Evolutionary conservation across 2,797 vertebrate species (phyloP).

Genomic region (Peromyscus nudipes): DNA sequence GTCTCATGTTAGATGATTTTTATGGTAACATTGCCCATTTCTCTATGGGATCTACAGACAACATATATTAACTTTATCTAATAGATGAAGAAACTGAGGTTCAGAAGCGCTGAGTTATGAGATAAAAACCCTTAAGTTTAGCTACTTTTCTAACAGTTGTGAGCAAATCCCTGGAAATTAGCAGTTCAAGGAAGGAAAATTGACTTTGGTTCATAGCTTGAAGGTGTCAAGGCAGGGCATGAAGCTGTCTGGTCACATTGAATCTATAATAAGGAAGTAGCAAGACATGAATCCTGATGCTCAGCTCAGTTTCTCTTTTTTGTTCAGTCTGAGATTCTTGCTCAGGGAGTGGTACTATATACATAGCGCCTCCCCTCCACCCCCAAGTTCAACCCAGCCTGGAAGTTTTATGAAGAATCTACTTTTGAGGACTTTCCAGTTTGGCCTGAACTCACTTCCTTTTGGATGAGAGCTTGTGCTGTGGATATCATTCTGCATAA

Average conservation of each 20-base stretch:
- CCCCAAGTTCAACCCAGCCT: background rate
- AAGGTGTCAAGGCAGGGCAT: background rate
- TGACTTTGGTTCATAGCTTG: background rate
- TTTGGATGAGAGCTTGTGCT: background rate
- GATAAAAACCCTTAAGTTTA: background rate
- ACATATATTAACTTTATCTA: slow-evolving; percentile 5
- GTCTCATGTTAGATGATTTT: background rate
- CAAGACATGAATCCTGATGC: background rate
- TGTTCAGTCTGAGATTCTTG: background rate
- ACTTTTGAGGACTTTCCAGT: background rate
- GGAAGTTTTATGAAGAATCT: background rate
- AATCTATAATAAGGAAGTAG: background rate
- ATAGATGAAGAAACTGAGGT: background rate
- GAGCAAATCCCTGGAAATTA: background rate
- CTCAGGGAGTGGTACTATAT: background rate
- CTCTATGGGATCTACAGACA: background rate
- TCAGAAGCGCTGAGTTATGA: background rate
- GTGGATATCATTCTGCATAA: too few species aligned
- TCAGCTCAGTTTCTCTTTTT: background rate
- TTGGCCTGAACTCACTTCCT: background rate
- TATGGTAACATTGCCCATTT: background rate
- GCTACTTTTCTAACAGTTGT: background rate
- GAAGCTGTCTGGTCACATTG: background rate
- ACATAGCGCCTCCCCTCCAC: background rate
- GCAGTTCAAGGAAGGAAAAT: background rate